These are phyloP conservation scores for Himalopsyche tibetana DNA, from an alignment of 2,888 invertebrate genomes.

Conservation along the genomic window DNA sequence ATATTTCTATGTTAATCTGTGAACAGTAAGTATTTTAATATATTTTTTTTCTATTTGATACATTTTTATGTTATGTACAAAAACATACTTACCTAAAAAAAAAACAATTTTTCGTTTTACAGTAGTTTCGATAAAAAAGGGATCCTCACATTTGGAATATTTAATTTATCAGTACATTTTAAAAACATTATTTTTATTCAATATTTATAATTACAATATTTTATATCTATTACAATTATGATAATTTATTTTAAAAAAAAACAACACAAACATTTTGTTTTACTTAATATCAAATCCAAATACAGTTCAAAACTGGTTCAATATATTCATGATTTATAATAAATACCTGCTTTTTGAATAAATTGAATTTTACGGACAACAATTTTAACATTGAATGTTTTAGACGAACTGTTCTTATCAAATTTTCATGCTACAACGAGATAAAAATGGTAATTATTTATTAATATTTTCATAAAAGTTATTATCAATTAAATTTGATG, in stretches of 20 bases:
- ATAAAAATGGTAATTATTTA: background rate
- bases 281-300: too few relatives aligned
- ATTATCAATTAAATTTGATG: background rate
- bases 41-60: slow-evolving; percentile 25
- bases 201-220: too few relatives aligned
- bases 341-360: background rate
- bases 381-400: background rate
- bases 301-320: background rate
- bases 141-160: slow-evolving; percentile 1
- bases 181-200: slow-evolving; percentile 2
- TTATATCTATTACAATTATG: background rate
- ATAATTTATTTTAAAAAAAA: background rate
- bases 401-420: background rate
- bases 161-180: slow-evolving; percentile 39
- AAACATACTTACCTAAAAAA: slow-evolving; percentile 36
- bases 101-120: slow-evolving; percentile 36
- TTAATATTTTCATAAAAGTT: background rate
- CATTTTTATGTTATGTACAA: slow-evolving; percentile 53
- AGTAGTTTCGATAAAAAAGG: slow-evolving; percentile 51
- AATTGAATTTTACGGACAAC: too few relatives aligned
- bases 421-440: background rate
- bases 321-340: background rate
- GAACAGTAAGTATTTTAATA: slow-evolving; percentile 48
- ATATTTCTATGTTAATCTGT: slow-evolving; percentile 50
- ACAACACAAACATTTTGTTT: background rate